phyloP scores from a whole-genome alignment of 2,797 vertebrate species.

The Arctocebus calabarensis region DNA sequence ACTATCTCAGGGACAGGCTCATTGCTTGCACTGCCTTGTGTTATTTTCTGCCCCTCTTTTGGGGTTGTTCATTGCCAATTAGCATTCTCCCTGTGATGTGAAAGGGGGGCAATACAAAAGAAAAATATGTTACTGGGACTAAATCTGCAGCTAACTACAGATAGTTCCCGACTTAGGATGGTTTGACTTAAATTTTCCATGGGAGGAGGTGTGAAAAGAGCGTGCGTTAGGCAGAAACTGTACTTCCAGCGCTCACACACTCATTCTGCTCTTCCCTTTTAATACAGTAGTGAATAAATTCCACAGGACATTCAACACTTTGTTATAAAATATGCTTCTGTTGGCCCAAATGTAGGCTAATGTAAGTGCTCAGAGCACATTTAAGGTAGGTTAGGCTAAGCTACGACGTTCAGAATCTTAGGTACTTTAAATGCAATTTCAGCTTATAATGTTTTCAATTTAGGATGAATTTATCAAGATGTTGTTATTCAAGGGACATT shows the following conservation, averaged over 20 bases:
- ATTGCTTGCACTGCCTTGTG: neutral
- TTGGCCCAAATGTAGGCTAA: neutral
- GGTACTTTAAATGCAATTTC: neutral
- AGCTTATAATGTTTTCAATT: neutral
- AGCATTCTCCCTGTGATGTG: neutral
- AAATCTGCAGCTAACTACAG: neutral
- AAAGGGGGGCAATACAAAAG: neutral
- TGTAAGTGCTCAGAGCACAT: neutral
- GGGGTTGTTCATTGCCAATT: neutral
- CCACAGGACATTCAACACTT: neutral
- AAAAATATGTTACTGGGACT: neutral
- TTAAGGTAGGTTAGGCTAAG: neutral
- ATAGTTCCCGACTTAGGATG: neutral
- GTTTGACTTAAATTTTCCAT: neutral
- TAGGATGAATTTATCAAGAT: neutral
- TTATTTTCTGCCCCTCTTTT: neutral
- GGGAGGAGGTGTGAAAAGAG: neutral
- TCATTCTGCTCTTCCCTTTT: neutral
- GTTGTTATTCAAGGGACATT: neutral
- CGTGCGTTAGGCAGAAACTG: too few relatives aligned
- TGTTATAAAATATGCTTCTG: neutral
- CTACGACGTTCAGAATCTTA: neutral
- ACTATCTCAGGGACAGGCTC: neutral
- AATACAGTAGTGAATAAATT: neutral
- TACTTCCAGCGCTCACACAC: neutral